phyloP scores from a whole-genome alignment of 1,140 invertebrate genomes.

The Drosophila ercepeae region DNA sequence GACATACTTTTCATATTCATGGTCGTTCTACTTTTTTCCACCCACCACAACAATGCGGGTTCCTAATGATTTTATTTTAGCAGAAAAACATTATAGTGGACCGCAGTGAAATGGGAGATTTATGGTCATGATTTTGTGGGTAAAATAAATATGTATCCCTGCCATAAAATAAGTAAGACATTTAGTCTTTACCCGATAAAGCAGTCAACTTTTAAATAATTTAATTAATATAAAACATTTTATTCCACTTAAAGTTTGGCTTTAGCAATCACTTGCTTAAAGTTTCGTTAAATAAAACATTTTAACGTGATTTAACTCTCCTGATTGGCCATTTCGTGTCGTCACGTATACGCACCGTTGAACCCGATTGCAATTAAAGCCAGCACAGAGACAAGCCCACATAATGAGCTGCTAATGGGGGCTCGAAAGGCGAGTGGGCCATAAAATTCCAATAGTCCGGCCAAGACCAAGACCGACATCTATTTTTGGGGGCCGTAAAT shows the following conservation, averaged over 20 bases:
- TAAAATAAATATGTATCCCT: background rate
- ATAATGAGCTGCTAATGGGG: slow-evolving; percentile 61
- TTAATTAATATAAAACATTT: background rate
- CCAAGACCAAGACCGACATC: slow-evolving; percentile 42
- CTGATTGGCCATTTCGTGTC: slow-evolving; percentile 18
- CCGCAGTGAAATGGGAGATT: background rate
- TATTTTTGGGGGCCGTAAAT: slow-evolving; percentile 55
- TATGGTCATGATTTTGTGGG: background rate
- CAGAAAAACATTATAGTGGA: slow-evolving; percentile 2
- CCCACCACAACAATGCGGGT: slow-evolving; percentile 10
- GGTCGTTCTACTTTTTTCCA: slow-evolving; percentile 4
- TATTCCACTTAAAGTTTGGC: background rate
- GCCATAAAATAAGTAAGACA: background rate
- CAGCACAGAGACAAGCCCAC: slow-evolving; percentile 19
- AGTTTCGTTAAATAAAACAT: slow-evolving; percentile 15
- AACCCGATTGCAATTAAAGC: slow-evolving; percentile 31
- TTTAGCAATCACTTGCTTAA: background rate
- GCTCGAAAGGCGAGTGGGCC: slow-evolving; percentile 32
- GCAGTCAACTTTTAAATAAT: too few relatives aligned
- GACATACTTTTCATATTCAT: slow-evolving; percentile 64
- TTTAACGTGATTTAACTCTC: slow-evolving; percentile 23
- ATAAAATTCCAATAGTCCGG: slow-evolving; percentile 42
- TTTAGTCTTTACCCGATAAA: too few relatives aligned
- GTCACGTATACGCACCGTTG: slow-evolving; percentile 24
- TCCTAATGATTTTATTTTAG: slow-evolving; percentile 20